These are phyloP conservation scores for Zosterops pallidus DNA, from an alignment of 2,113 vertebrate species.

Conservation along the genomic window DNA sequence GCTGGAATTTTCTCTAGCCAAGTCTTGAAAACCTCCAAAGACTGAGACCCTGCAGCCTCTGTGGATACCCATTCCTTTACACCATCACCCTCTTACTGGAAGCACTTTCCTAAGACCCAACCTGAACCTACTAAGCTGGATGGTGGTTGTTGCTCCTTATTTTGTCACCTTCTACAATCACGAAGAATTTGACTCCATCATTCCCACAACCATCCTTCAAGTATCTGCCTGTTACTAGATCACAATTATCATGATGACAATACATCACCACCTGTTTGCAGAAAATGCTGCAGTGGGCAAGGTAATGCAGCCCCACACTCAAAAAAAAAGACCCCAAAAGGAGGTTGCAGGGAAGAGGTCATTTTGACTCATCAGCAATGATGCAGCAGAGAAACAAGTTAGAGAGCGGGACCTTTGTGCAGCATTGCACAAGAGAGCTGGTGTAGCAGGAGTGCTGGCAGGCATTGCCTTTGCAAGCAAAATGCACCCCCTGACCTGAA, in stretches of 20 bases:
- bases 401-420: neutral
- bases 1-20: neutral
- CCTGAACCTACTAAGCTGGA: neutral
- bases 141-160: neutral
- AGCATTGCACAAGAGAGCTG: slow-evolving; percentile 32
- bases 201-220: neutral
- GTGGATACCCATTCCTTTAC: neutral
- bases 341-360: neutral
- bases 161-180: neutral
- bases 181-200: neutral
- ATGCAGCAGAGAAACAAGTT: neutral
- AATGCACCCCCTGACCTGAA: slow-evolving; percentile 2
- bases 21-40: neutral
- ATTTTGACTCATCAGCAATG: slow-evolving; percentile 8
- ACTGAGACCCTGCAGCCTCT: neutral
- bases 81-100: neutral
- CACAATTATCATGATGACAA: neutral
- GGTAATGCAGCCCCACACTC: neutral
- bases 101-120: neutral
- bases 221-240: neutral
- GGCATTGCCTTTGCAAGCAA: neutral
- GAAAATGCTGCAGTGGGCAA: neutral
- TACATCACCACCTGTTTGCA: neutral
- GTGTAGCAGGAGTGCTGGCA: neutral
- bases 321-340: neutral